Base-by-base conservation (phyloP, 2,113 vertebrate genomes). In the Lamprologus lemairii region DNA sequence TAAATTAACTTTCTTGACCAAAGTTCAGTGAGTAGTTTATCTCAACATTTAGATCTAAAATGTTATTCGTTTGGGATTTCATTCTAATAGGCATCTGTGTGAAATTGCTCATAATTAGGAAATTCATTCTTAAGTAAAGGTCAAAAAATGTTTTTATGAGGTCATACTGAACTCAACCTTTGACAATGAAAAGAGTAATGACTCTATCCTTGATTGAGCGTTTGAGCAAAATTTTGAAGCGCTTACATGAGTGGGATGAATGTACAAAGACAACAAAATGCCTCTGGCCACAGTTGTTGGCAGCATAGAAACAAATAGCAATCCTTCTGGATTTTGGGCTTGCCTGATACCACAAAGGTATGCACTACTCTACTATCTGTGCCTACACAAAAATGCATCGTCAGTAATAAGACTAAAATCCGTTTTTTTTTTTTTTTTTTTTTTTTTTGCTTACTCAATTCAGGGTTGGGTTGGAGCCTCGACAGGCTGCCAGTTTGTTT, bases 351-450 rank as follows among this genome's bases (percentile, higher is more conserved):
- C 14, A 40, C 33, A 81, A 23, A 23, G 16, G 21, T 40, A 26
- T 26, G 21, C 53, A 17, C 33, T 7, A 54, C 78, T 35, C 49
- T n/a, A 35, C 31, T 80, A n/a, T 73, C 35, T 42, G 35, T 71
- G 65, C 65, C n/a, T 71, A 26, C 28, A 80, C 28, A 71, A 53
- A 14, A 31, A 54, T 2, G 9, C 63, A 71, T n/a, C 4, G 9
- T 53, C 9, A 28, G 11, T 47, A 42, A 28, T 9, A 19, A 54
- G 7, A 54, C 4, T 19, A 17, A n/a, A 54, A 40, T 42, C 4
- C 0, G 1, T 17, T 9, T 31, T 2, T 13, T 5, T 9, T 7
- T 9, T 7, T 8, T 2, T 47, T 47, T 21, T 5, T 9, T 3
- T 3, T 33, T 19, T 1, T 53, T 16, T 42, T 40, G 12, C 5